A percentile compares a stretch with the other conserved stretches of the same genome.
Conservation (phyloP, 2,888 invertebrate species). For the Stenolophus ochropezus region DNA sequence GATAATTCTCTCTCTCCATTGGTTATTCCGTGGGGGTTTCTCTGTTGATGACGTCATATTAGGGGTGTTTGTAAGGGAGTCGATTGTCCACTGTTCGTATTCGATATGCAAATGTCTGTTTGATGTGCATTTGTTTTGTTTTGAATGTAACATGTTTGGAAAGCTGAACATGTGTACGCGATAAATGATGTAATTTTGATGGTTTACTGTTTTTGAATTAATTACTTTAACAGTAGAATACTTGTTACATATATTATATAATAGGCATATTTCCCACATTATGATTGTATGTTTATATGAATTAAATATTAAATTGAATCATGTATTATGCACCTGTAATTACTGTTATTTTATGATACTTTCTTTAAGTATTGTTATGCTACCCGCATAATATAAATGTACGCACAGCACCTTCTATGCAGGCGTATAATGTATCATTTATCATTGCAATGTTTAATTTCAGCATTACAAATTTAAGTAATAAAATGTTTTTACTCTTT, state of each 20-base stretch:
- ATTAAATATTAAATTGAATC: not conserved
- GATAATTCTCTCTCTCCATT: not conserved
- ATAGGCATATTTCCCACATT: not conserved
- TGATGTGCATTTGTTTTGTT: conserved; percentile 24
- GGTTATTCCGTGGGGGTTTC: not conserved
- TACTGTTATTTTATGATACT: too few species aligned
- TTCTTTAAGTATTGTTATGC: not conserved
- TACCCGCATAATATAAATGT: not conserved
- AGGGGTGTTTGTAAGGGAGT: not conserved
- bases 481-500: too few species aligned
- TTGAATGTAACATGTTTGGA: conserved; percentile 1
- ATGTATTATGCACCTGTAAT: not conserved
- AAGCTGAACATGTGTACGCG: not conserved
- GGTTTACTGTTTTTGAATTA: not conserved
- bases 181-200: conserved; percentile 20
- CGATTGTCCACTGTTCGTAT: not conserved
- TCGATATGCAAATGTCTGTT: conserved; percentile 37
- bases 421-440: not conserved
- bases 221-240: not conserved
- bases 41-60: conserved; percentile 8
- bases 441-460: too few species aligned
- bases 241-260: not conserved
- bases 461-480: too few species aligned
- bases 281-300: too few species aligned
- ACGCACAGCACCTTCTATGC: not conserved